Conservation (phyloP, 1,140 invertebrate genomes). For the Archegozetes longisetosus region DNA sequence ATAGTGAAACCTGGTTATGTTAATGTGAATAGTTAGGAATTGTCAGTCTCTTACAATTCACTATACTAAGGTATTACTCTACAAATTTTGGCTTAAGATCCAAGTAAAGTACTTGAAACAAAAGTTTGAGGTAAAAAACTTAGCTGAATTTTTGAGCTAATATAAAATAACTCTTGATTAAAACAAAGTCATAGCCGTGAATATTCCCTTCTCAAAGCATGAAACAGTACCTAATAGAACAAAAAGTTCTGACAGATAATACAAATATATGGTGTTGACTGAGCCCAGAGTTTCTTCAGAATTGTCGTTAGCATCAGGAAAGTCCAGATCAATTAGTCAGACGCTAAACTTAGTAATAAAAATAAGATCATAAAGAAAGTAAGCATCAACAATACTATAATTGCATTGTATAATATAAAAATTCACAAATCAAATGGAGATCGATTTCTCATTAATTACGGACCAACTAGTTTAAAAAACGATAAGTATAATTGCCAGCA, state of each 20-base stretch:
- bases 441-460: conserved; percentile 61
- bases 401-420: conserved; percentile 64
- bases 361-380: conserved; percentile 15
- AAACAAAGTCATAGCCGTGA: no score
- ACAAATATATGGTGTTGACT: conserved; percentile 27
- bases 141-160: no score
- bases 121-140: no score
- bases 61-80: no score
- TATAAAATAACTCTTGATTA: no score
- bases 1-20: no score
- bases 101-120: no score
- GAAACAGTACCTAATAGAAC: conserved; percentile 47
- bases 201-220: conserved; percentile 70
- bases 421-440: conserved; percentile 57
- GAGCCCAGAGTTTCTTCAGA: not conserved
- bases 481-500: conserved; percentile 19
- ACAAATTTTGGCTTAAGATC: no score
- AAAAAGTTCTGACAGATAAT: conserved; percentile 32
- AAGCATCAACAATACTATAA: conserved; percentile 36
- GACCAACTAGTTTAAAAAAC: conserved; percentile 36
- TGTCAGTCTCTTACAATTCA: no score
- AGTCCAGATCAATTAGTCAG: not conserved
- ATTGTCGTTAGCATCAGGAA: not conserved
- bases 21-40: no score
- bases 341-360: not conserved